These are phyloP conservation scores for Lordiphosa fenestrarum DNA, from an alignment of 2,888 invertebrate genomes.

Conservation along the genomic window DNA sequence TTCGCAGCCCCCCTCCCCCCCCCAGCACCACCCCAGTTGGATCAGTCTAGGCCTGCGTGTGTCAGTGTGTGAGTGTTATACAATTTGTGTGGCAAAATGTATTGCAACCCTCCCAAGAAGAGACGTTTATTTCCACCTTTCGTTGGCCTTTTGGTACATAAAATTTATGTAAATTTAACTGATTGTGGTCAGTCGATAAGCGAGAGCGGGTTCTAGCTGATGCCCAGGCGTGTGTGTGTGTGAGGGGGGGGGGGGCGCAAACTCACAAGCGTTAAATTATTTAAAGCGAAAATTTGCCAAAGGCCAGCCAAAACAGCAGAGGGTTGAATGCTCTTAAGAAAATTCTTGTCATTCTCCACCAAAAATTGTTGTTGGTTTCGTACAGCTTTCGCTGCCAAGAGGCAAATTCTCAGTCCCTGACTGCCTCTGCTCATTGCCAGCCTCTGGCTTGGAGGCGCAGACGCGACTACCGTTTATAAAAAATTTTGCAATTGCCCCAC, in stretches of 20 bases:
- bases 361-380: constrained; percentile 3
- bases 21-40: neutral
- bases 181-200: constrained; percentile 63
- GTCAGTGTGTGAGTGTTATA: constrained; percentile 4
- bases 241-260: neutral
- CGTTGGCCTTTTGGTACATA: constrained; percentile 44
- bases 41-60: neutral
- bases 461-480: constrained; percentile 68
- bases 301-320: neutral
- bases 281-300: constrained; percentile 51
- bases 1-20: neutral
- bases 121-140: constrained; percentile 8
- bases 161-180: constrained; percentile 64
- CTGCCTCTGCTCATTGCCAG: neutral
- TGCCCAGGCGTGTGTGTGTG: neutral
- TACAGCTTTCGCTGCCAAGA: constrained; percentile 39
- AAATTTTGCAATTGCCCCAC: constrained; percentile 56
- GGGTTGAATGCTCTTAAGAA: too few species aligned
- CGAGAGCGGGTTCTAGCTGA: constrained; percentile 19
- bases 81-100: constrained; percentile 1
- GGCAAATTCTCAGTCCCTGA: constrained; percentile 35
- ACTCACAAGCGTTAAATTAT: constrained; percentile 52
- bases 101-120: constrained; percentile 1
- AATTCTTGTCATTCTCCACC: too few species aligned
- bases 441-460: neutral